These are phyloP conservation scores for Cantharis rustica DNA, from an alignment of 2,888 invertebrate species.

Conservation along the genomic window DNA sequence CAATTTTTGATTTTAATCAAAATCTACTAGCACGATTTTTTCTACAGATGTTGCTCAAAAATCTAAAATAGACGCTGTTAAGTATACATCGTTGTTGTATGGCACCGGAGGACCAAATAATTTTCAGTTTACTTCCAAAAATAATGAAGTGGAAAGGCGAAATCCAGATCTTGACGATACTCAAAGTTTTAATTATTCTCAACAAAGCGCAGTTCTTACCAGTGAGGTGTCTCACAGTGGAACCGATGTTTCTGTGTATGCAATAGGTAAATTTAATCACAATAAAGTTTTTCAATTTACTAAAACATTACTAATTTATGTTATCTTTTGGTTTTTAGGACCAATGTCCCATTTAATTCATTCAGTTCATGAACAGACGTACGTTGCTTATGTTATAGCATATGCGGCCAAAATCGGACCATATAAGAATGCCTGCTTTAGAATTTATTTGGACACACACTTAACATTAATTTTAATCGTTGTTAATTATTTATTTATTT, in stretches of 20 bases:
- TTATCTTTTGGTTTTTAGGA: too few relatives aligned
- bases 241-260: conserved; percentile 85
- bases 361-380: conserved; percentile 88
- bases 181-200: conserved; percentile 69
- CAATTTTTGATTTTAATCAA: background rate
- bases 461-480: background rate
- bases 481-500: background rate
- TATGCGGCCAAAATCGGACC: conserved; percentile 80
- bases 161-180: conserved; percentile 68
- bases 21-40: background rate
- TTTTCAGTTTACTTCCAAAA: conserved; percentile 59
- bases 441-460: background rate
- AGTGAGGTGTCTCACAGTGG: conserved; percentile 82
- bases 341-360: conserved; percentile 89
- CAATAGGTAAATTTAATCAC: conserved; percentile 62
- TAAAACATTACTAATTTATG: background rate
- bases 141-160: conserved; percentile 57
- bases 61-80: conserved; percentile 66
- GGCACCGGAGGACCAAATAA: conserved; percentile 75
- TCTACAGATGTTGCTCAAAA: conserved; percentile 63
- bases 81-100: conserved; percentile 80
- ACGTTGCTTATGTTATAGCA: conserved; percentile 82
- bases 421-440: background rate
- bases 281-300: background rate
- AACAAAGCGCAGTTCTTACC: conserved; percentile 71